Percentiles rank a stretch among this genome's conserved stretches.
Evolutionary conservation across 2,113 vertebrate species (phyloP).

Genomic region (Murina feae): DNA sequence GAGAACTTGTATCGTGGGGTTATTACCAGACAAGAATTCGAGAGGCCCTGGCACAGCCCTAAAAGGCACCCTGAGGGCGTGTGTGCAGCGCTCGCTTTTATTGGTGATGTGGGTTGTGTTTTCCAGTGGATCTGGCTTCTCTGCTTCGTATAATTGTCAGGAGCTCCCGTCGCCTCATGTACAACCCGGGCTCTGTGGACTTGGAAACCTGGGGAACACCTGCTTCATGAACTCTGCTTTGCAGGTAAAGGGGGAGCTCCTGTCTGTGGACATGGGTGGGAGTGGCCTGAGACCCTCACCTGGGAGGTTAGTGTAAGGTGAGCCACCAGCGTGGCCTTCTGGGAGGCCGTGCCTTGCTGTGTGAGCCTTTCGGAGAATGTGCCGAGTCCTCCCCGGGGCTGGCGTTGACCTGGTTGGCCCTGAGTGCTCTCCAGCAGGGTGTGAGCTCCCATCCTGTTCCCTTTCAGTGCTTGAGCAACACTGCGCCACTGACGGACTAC

Average conservation of each 20-base stretch:
- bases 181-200: constrained; percentile 94
- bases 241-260: constrained; percentile 83
- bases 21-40: not conserved
- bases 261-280: not conserved
- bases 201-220: constrained; percentile 97
- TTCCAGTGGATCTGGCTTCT: constrained; percentile 89
- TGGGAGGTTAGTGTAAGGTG: not conserved
- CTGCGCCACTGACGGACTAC: constrained; percentile 93
- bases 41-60: not conserved
- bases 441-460: not conserved
- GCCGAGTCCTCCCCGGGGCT: not conserved
- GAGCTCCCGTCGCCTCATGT: constrained; percentile 83
- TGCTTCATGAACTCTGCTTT: constrained; percentile 99
- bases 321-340: not conserved
- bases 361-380: not conserved
- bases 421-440: not conserved
- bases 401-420: too few species aligned
- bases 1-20: not conserved
- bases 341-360: not conserved
- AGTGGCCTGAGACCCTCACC: not conserved
- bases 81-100: not conserved
- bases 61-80: not conserved
- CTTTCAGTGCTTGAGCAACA: constrained; percentile 94
- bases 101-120: constrained; percentile 57
- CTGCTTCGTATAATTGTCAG: constrained; percentile 91